These are phyloP conservation scores for Pseudobourletiella spinata DNA, from an alignment of 1,140 invertebrate genomes.

Conservation along the genomic window DNA sequence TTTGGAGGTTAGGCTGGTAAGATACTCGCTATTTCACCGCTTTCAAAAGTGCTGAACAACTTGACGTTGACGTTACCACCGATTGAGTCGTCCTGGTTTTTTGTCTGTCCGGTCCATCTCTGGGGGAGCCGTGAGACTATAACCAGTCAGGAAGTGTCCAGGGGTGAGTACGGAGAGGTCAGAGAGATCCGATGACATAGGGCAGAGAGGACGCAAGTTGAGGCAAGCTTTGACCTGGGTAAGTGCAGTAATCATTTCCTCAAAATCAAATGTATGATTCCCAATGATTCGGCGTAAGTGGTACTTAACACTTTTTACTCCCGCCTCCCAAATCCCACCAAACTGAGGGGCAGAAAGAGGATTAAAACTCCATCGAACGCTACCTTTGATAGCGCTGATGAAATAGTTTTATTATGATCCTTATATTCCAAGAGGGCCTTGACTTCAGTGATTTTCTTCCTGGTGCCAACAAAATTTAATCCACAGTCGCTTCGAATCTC, in stretches of 20 bases:
- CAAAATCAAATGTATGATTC: conserved; percentile 23
- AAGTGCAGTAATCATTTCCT: conserved; percentile 18
- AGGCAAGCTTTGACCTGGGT: conserved; percentile 8
- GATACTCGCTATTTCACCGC: conserved; percentile 18
- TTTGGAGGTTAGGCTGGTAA: conserved; percentile 19
- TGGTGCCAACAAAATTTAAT: conserved; percentile 37
- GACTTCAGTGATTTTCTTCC: conserved; percentile 11
- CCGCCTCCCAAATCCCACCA: too few species aligned
- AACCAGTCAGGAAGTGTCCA: too few species aligned
- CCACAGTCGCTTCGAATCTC: conserved; percentile 39
- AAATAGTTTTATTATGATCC: not conserved
- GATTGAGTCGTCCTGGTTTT: not conserved
- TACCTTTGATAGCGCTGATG: not conserved
- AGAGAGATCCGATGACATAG: conserved; percentile 2
- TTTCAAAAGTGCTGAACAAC: conserved; percentile 36
- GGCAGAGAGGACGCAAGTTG: conserved; percentile 11
- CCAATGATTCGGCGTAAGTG: conserved; percentile 38
- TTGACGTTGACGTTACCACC: conserved; percentile 14
- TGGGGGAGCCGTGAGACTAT: conserved; percentile 13
- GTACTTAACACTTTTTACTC: too few species aligned
- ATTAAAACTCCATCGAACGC: conserved; percentile 43
- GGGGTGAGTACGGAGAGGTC: conserved; percentile 33
- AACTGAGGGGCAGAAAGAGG: conserved; percentile 42
- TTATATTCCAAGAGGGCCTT: not conserved
- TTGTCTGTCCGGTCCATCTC: conserved; percentile 12